Conservation (phyloP, 1,140 invertebrate species). For the Apis dorsata region DNA sequence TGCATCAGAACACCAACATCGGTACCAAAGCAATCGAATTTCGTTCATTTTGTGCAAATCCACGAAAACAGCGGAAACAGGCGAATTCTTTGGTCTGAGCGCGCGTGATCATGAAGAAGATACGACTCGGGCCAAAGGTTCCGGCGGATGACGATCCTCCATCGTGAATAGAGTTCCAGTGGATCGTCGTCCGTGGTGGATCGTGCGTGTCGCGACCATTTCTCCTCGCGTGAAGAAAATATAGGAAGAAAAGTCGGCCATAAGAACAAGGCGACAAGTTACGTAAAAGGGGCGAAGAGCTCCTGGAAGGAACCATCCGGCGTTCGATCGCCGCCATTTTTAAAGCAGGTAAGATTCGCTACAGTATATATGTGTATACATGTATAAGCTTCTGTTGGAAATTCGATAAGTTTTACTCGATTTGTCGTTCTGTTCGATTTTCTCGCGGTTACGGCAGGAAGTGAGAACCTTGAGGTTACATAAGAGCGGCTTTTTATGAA, state of each 20-base stretch:
- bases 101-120: conserved; percentile 31
- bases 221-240: no score
- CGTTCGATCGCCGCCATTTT: not conserved
- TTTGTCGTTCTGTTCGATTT: not conserved
- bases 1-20: not conserved
- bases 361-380: no score
- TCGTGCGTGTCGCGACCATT: not conserved
- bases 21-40: not conserved
- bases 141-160: not conserved
- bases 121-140: conserved; percentile 33
- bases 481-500: not conserved
- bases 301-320: not conserved
- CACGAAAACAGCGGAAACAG: not conserved
- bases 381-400: not conserved
- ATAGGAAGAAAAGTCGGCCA: not conserved
- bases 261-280: not conserved
- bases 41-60: not conserved
- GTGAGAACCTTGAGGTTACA: not conserved
- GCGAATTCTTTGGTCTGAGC: not conserved
- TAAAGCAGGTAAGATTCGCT: not conserved
- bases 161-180: conserved; percentile 14
- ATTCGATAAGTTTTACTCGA: not conserved
- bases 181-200: not conserved
- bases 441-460: not conserved
- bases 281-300: not conserved